Evolutionary conservation across 2,113 vertebrate species (phyloP).

Genomic region (Puma concolor): DNA sequence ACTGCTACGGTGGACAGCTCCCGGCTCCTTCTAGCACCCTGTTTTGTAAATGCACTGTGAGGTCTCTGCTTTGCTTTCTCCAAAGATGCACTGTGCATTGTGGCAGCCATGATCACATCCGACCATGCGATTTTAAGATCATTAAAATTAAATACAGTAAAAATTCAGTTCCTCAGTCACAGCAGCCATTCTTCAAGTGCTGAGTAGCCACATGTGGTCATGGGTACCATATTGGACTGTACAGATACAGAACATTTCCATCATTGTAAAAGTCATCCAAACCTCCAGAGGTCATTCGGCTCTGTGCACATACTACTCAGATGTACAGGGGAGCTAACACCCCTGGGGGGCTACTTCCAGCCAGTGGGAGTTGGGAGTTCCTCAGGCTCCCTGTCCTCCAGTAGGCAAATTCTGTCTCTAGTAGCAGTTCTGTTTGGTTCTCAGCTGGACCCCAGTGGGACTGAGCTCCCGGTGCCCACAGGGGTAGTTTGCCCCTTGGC

Average conservation of each 20-base stretch:
- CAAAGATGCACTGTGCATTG: not conserved
- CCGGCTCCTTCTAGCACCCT: accelerated
- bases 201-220: not conserved
- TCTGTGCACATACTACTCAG: not conserved
- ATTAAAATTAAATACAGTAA: not conserved
- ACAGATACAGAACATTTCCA: not conserved
- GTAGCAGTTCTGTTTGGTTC: not conserved
- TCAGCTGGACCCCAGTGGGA: not conserved
- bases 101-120: not conserved
- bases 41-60: not conserved
- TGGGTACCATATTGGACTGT: not conserved
- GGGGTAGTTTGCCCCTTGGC: not conserved
- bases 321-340: not conserved
- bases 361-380: not conserved
- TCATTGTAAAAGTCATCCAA: not conserved
- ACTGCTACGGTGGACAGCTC: too few relatives aligned
- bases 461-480: not conserved
- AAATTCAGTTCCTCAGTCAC: not conserved
- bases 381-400: not conserved
- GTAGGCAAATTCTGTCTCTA: not conserved
- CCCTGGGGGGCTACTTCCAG: not conserved
- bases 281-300: not conserved
- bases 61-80: not conserved
- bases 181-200: not conserved
- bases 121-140: not conserved